Conservation (phyloP, 2,113 vertebrate genomes). For the Odontesthes bonariensis region DNA sequence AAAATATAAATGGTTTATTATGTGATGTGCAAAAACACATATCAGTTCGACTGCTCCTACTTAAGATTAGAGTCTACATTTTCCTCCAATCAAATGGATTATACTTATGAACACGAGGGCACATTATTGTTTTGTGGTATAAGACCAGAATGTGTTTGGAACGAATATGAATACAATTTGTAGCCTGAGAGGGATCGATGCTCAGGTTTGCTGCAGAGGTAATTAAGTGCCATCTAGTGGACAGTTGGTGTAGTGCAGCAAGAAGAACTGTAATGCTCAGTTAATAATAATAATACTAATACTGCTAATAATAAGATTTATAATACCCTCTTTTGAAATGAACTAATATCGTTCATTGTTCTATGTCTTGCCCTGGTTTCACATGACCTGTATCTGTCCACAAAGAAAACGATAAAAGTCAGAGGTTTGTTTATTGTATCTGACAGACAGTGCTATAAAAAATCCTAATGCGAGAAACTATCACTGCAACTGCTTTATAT, state of each 20-base stretch:
- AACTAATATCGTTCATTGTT: no score
- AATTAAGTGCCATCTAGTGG: slow-evolving; percentile 61
- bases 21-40: not conserved
- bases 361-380: no score
- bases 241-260: slow-evolving; percentile 2
- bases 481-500: not conserved
- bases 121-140: not conserved
- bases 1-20: not conserved
- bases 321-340: no score
- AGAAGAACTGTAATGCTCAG: not conserved
- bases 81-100: not conserved
- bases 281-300: no score
- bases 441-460: no score
- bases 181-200: not conserved
- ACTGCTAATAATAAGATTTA: no score
- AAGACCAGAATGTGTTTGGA: not conserved
- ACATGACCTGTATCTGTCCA: no score
- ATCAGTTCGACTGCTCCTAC: not conserved
- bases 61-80: not conserved
- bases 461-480: not conserved
- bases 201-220: slow-evolving; percentile 14
- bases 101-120: not conserved
- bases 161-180: slow-evolving; percentile 5
- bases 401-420: no score
- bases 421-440: no score